Conservation (phyloP, 2,797 vertebrate genomes). For the Hephaestus fuliginosus region DNA sequence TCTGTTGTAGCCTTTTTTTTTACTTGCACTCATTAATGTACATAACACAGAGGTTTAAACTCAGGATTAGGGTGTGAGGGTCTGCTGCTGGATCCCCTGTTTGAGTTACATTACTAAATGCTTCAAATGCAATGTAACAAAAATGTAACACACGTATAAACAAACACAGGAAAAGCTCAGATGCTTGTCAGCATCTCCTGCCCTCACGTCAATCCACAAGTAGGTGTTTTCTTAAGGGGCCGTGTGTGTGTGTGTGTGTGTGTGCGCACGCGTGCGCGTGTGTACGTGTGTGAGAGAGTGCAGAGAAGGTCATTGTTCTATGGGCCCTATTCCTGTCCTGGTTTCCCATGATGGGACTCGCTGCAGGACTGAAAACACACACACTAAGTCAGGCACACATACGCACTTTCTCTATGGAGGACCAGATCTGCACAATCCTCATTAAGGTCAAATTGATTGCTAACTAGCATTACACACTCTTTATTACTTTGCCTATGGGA, state of each 20-base stretch:
- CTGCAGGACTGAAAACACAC: background rate
- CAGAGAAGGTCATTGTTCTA: slow-evolving; percentile 56
- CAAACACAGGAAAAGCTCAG: slow-evolving; percentile 51
- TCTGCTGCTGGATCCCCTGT: slow-evolving; percentile 6
- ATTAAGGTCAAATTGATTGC: slow-evolving; percentile 1
- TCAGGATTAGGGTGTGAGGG: background rate
- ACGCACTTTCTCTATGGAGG: background rate
- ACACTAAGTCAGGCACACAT: background rate
- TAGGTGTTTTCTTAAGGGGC: slow-evolving; percentile 41
- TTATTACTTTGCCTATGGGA: background rate
- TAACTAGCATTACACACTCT: slow-evolving; percentile 1
- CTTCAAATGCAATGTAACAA: slow-evolving; percentile 15
- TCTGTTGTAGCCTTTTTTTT: background rate
- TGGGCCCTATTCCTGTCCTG: slow-evolving; percentile 36
- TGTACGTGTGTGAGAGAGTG: slow-evolving; percentile 18
- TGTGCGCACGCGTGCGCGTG: background rate
- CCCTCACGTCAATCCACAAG: slow-evolving; percentile 37
- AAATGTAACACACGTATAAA: slow-evolving; percentile 19
- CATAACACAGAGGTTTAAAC: background rate
- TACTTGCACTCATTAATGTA: background rate
- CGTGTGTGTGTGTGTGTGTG: slow-evolving; percentile 9
- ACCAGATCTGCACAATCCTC: slow-evolving; percentile 6
- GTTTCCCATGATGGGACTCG: slow-evolving; percentile 33
- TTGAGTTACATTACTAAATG: slow-evolving; percentile 2
- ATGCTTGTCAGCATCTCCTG: slow-evolving; percentile 56